Evolutionary conservation across 1,140 invertebrate species (phyloP), one percentile per base, ranked within the genome.

Genomic region (Drosophila burlai): DNA sequence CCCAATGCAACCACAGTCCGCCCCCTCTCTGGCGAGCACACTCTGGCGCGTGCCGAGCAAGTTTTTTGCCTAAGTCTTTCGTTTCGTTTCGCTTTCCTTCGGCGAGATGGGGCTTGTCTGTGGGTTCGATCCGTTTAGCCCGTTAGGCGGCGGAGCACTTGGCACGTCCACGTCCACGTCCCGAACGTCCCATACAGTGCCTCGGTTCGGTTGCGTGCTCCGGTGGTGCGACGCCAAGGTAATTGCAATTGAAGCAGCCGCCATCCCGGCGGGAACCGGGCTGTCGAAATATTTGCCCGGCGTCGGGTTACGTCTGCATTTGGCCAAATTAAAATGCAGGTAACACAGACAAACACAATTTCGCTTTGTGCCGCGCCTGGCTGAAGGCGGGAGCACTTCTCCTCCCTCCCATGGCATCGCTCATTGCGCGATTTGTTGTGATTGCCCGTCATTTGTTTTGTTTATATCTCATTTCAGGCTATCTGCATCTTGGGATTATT

Each of bases 311-410:
- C 75, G 75, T 78, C 65, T 78, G 62, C 73, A 76, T 67, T 74
- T 61, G 71, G 71, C 67, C 55, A 73, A 74, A 74, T 46, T 52
- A 67, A 83, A 81, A 76, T 84, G 65, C 81, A 68, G 65, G 58
- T 50, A 47, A 52, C 63, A 65, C 40, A 65, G 29, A 24, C 31
- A 36, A 15, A 40, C 36, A 15, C 36, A 11, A 54, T 63, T 80
- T 80, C 58, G 29, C 61, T 75, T 72, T 61, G 58, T 47, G 61
- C 55, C 57, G 42, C 73, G 57, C 62, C 71, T 46, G 49, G 61
- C 65, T 72, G 69, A 42, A 72, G 69, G 55, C 67, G 62, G 62
- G 38, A 69, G 47, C 59, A 50, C 46, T 40, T 11, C 43, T 15
- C 29, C 62, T 1, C 59, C 29, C 34, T 36, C 9, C n/a, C 31